Evolutionary conservation across 2,888 invertebrate genomes (phyloP).

Genomic region (Lissocephala sabroskyi): DNA sequence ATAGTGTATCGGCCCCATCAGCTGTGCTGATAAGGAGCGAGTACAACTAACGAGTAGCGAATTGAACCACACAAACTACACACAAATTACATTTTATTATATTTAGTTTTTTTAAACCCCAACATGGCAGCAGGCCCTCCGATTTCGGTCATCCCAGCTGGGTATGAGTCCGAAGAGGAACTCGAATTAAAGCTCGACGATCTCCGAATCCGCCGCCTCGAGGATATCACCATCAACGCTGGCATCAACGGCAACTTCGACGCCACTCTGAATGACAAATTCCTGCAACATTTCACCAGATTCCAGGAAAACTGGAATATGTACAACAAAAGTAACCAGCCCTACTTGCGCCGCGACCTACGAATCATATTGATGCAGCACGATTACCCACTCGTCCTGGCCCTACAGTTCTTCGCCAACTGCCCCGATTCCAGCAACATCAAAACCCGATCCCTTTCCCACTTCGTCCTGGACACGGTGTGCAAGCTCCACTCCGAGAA

Average conservation of each 20-base stretch:
- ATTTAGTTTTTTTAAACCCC: too few relatives aligned
- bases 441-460: constrained; percentile 67
- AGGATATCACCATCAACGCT: constrained; percentile 69
- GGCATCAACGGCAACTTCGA: constrained; percentile 70
- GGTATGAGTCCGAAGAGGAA: constrained; percentile 61
- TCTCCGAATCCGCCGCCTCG: constrained; percentile 70
- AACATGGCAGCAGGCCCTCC: too few relatives aligned
- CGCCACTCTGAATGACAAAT: constrained; percentile 50
- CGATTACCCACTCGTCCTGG: constrained; percentile 64
- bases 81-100: too few relatives aligned
- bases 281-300: constrained; percentile 56
- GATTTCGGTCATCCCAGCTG: constrained; percentile 64
- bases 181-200: constrained; percentile 44
- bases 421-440: constrained; percentile 70
- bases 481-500: constrained; percentile 73
- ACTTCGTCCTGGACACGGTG: constrained; percentile 76
- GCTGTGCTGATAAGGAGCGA: too few relatives aligned
- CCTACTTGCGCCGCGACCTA: constrained; percentile 42
- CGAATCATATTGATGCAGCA: constrained; percentile 25
- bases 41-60: too few relatives aligned
- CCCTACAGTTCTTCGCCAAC: constrained; percentile 70
- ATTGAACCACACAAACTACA: too few relatives aligned
- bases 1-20: too few relatives aligned
- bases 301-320: constrained; percentile 66
- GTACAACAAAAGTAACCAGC: constrained; percentile 55